Conservation (phyloP, 2,888 invertebrate genomes). For the Dasysyrphus albostriatus region DNA sequence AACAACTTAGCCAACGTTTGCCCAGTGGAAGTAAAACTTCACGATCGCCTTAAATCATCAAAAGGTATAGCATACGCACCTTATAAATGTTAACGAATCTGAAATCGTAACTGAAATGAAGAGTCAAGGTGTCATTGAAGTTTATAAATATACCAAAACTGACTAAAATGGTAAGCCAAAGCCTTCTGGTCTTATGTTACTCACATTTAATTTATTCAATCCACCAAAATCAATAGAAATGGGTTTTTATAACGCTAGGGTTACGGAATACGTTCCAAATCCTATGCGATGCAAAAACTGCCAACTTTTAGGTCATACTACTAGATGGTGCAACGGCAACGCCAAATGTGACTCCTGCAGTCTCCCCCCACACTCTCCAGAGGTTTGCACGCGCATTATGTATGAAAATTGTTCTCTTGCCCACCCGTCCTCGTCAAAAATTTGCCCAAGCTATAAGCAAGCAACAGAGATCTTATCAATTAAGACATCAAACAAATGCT, state of each 20-base stretch:
- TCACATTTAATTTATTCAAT: conserved; percentile 43
- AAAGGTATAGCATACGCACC: conserved; percentile 15
- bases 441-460: conserved; percentile 13
- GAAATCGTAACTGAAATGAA: neutral
- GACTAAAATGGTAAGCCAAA: neutral
- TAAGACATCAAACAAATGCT: conserved; percentile 15
- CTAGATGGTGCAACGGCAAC: too few relatives aligned
- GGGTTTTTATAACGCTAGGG: conserved; percentile 44
- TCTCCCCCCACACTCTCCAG: conserved; percentile 53
- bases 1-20: neutral
- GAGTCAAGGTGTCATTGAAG: neutral
- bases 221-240: conserved; percentile 51
- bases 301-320: conserved; percentile 62
- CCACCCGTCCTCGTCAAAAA: conserved; percentile 9
- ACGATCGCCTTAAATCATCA: neutral
- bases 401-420: too few relatives aligned
- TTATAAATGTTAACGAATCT: neutral
- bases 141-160: conserved; percentile 10
- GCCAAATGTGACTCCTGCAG: conserved; percentile 32
- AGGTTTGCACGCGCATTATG: neutral
- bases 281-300: conserved; percentile 69
- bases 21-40: neutral
- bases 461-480: conserved; percentile 15
- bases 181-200: conserved; percentile 38
- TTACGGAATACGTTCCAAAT: conserved; percentile 62